phyloP scores from a whole-genome alignment of 1,140 invertebrate genomes.

The Sminthurides bifidus region DNA sequence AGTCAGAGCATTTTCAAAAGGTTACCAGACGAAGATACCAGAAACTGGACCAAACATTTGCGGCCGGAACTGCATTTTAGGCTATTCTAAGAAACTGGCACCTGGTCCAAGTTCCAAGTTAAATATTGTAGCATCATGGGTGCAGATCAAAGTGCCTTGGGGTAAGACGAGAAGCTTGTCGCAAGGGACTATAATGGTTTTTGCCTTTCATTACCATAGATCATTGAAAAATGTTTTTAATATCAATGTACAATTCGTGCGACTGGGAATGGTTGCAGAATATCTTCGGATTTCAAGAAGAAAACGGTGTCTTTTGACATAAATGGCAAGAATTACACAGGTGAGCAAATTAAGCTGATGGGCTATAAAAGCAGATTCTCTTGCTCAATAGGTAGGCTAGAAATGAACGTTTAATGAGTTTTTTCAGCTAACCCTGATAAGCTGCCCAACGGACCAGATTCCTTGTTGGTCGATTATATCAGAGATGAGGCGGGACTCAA shows the following conservation, averaged over 20 bases:
- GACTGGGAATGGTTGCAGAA: neutral
- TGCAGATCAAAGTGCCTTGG: conserved; percentile 17
- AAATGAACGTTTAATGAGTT: neutral
- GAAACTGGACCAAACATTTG: no score
- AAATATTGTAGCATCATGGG: no score
- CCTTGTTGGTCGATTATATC: conserved; percentile 52
- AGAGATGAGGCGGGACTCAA: conserved; percentile 51
- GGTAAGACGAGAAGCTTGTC: conserved; percentile 1
- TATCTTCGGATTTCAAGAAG: neutral
- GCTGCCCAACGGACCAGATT: conserved; percentile 8
- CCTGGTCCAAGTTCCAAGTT: no score
- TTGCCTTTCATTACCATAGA: neutral
- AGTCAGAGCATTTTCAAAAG: no score
- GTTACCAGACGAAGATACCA: no score
- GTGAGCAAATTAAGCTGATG: conserved; percentile 8
- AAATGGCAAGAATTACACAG: conserved; percentile 23
- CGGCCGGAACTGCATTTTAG: no score
- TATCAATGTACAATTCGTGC: no score
- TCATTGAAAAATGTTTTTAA: no score
- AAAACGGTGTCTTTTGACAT: conserved; percentile 16
- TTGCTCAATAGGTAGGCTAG: neutral
- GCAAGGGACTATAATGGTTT: neutral
- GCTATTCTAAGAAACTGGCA: no score
- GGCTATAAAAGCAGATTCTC: neutral
- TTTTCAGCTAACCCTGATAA: conserved; percentile 3